These are phyloP conservation scores for Hozukius guyotensis DNA, from an alignment of 2,797 vertebrate species.

Conservation along the genomic window DNA sequence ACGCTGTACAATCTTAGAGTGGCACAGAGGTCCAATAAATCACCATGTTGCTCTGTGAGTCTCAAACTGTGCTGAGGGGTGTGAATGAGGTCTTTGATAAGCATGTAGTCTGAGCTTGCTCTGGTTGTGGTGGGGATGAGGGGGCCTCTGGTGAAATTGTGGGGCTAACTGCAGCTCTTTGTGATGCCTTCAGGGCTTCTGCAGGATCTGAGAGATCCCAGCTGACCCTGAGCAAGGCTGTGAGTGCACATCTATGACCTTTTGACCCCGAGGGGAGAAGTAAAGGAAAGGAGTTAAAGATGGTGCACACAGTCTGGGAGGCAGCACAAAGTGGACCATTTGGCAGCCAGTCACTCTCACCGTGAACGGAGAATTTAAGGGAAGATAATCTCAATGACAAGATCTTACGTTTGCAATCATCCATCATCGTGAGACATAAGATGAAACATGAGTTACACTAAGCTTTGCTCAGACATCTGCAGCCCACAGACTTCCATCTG, in stretches of 20 bases:
- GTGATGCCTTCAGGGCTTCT: conserved; percentile 35
- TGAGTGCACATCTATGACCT: conserved; percentile 57
- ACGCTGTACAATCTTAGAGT: conserved; percentile 11
- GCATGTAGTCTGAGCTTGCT: conserved; percentile 11
- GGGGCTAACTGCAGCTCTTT: conserved; percentile 58
- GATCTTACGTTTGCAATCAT: conserved; percentile 2
- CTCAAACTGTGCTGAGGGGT: conserved; percentile 23
- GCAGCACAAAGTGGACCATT: conserved; percentile 15
- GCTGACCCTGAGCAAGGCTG: conserved; percentile 44
- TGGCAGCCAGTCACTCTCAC: conserved; percentile 24
- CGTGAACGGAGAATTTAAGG: not conserved
- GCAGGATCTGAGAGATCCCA: conserved; percentile 38
- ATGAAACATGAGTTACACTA: conserved; percentile 13
- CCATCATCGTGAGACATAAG: conserved; percentile 26
- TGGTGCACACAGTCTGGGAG: not conserved
- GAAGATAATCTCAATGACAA: not conserved
- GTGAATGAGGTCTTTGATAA: conserved; percentile 79
- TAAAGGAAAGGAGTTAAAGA: conserved; percentile 32
- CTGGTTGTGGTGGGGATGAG: conserved; percentile 6
- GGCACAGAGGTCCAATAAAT: conserved; percentile 54
- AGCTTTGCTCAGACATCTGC: conserved; percentile 41
- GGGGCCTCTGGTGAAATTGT: conserved; percentile 22
- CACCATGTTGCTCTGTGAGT: conserved; percentile 35
- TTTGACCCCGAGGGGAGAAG: conserved; percentile 30
- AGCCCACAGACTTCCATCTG: conserved; percentile 39